Conservation (phyloP, 2,113 vertebrate genomes). For the Gobius niger region DNA sequence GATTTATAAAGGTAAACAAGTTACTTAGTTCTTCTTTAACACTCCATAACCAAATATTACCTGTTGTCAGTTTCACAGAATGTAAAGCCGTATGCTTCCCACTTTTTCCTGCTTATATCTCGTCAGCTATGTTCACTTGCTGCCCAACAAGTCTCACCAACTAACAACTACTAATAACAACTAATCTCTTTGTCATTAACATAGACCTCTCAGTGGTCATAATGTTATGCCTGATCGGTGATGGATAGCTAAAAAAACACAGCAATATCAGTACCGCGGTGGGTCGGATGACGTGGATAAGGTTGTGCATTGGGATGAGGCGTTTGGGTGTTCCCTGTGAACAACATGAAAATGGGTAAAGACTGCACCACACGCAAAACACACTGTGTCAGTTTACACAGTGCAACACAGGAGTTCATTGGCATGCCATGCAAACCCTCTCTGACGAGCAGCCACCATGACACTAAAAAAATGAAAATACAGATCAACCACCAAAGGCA, state of each 20-base stretch:
- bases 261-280: slow-evolving; percentile 79
- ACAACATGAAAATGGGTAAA: slow-evolving; percentile 71
- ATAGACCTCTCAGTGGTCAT: not conserved
- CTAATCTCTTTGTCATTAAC: too few relatives aligned
- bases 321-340: slow-evolving; percentile 77
- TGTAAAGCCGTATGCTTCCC: too few relatives aligned
- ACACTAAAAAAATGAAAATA: not conserved
- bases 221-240: slow-evolving; percentile 5
- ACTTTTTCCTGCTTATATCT: not conserved
- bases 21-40: too few relatives aligned
- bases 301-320: slow-evolving; percentile 75
- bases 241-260: slow-evolving; percentile 29
- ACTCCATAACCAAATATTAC: not conserved
- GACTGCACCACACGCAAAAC: slow-evolving; percentile 49
- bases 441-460: slow-evolving; percentile 31
- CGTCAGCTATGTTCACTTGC: not conserved
- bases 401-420: slow-evolving; percentile 25
- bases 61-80: too few relatives aligned
- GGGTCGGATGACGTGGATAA: slow-evolving; percentile 71
- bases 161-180: too few relatives aligned
- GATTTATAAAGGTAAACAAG: too few relatives aligned
- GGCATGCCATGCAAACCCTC: slow-evolving; percentile 51
- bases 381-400: slow-evolving; percentile 31
- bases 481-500: slow-evolving; percentile 26
- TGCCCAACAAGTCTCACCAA: too few relatives aligned